Conservation (phyloP, 2,113 vertebrate genomes). For the Noturus placidus region DNA sequence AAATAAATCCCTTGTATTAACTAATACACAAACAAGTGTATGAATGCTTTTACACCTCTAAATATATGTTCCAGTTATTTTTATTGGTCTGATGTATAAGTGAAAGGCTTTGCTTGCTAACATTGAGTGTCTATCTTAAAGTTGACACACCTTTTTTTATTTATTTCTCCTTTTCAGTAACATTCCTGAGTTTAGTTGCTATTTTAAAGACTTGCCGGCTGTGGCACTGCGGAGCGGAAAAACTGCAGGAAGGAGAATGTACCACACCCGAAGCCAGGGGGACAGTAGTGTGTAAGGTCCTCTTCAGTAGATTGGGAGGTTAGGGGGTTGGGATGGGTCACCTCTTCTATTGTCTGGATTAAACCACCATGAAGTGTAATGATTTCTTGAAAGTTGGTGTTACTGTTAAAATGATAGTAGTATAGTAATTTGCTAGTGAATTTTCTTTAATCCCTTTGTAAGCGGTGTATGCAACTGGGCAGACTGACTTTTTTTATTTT, state of each 20-base stretch:
- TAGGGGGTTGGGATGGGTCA: background rate
- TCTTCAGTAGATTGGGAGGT: slow-evolving; percentile 50
- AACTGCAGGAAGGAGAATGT: slow-evolving; percentile 90
- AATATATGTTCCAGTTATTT: background rate
- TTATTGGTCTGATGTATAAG: background rate
- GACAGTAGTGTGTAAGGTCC: slow-evolving; percentile 92
- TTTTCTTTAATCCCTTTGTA: background rate
- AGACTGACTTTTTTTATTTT: background rate
- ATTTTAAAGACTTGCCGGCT: slow-evolving; percentile 95
- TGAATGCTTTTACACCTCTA: background rate
- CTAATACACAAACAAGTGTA: background rate
- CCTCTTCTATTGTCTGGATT: background rate
- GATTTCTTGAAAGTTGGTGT: background rate
- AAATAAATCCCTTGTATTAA: background rate
- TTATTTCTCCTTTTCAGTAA: slow-evolving; percentile 75
- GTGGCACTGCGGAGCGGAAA: slow-evolving; percentile 95
- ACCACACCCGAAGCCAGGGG: slow-evolving; percentile 97
- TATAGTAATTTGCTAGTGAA: background rate
- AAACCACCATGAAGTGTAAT: background rate
- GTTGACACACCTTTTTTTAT: background rate
- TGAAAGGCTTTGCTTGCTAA: background rate
- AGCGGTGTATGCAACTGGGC: background rate
- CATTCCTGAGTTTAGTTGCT: slow-evolving; percentile 97
- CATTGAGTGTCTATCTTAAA: background rate
- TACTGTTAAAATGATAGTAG: background rate